Base-by-base conservation (phyloP, 1,140 invertebrate genomes). In the Drosophila takahashii region DNA sequence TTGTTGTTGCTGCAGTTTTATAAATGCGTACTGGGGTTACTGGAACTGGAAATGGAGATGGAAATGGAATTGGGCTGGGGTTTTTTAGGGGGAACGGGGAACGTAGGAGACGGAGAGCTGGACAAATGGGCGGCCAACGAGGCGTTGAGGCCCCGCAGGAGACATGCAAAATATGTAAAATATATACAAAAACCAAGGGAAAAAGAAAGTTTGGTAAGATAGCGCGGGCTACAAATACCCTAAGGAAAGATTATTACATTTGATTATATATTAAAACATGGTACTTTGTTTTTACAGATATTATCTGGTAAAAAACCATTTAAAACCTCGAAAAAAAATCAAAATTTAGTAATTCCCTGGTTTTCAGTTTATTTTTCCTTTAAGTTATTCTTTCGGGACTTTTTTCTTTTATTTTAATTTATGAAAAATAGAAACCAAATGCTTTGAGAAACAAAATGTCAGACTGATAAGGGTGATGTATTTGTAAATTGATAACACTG, bases 131-230 rank as follows among this genome's bases (percentile, higher is more conserved):
- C 64, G 66, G 42, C 66, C 66, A 53, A 66, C 66, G 64, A 47
- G 66, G 64, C 64, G 48, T 69, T 9, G 65, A 56, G 62, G 42
- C 41, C 66, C 64, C 64, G 42, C 41, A 69, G 64, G 64, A 56
- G 65, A 47, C 66, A 67, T 67, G 66, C 66, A 70, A 70, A 70
- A 70, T 70, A 70, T 70, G 64, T 56, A 56, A 70, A 62, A 51
- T 50, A 64, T 52, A 32, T 53, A 50, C 27, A 41, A 54, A 37
- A 26, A 42, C 1, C 34, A 2, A 52, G 39, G 34, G 13, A 7
- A 11, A 42, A 56, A 50, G 39, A 51, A 56, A 50, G 71, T 52
- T 74, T 8, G n/a, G 8, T 16, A 48, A 42, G 16, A 16, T 10
- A 37, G 36, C 26, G 13, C 27, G 0, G 2, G 18, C 39, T 16